Percentiles rank a stretch among this genome's conserved stretches.
Conservation (phyloP, 2,113 vertebrate species). For the Xerus inauris region DNA sequence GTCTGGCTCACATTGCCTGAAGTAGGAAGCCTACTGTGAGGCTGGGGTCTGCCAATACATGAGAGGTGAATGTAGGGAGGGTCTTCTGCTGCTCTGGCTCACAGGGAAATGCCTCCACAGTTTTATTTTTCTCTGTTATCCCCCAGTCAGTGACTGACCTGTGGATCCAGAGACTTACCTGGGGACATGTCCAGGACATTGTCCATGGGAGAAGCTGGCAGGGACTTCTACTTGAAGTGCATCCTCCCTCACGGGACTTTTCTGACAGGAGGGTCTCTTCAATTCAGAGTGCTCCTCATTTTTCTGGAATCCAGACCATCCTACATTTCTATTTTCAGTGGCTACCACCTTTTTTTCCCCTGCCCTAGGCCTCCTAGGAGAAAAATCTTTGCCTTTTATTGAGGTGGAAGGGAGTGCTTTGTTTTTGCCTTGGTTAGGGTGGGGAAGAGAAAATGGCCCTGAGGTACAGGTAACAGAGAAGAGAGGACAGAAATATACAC, state of each 20-base stretch:
- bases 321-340: background rate
- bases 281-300: background rate
- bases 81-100: no score
- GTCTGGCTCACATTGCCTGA: rapidly evolving
- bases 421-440: background rate
- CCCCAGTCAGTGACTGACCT: background rate
- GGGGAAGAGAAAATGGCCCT: background rate
- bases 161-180: background rate
- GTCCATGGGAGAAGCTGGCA: background rate
- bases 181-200: background rate
- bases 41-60: background rate
- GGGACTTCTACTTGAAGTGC: rapidly evolving
- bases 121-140: background rate
- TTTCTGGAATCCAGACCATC: background rate
- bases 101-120: background rate
- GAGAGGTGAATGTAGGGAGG: background rate
- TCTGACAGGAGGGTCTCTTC: background rate
- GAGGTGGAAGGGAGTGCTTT: background rate
- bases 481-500: background rate
- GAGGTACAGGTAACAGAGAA: background rate
- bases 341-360: background rate
- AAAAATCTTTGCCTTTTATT: background rate
- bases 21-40: rapidly evolving
- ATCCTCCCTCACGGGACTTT: rapidly evolving
- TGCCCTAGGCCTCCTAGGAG: background rate